A percentile compares a stretch with the other conserved stretches of the same genome.
phyloP scores from a whole-genome alignment of 2,113 vertebrate species.

The Brachionichthys hirsutus region DNA sequence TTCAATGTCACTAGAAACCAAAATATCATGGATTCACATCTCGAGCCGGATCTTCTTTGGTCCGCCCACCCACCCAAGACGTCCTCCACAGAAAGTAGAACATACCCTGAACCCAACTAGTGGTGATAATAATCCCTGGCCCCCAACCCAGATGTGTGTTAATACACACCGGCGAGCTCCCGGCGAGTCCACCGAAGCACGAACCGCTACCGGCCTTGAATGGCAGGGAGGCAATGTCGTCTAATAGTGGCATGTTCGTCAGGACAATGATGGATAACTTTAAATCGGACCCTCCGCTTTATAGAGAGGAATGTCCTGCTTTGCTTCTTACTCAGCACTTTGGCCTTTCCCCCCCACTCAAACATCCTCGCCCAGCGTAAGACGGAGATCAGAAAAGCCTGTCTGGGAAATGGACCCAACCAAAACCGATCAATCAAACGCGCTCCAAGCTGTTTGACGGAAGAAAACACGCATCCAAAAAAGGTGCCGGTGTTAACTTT shows the following conservation, averaged over 20 bases:
- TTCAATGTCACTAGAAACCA: too few relatives aligned
- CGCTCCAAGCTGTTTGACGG: constrained; percentile 54
- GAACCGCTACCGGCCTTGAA: constrained; percentile 63
- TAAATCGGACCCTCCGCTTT: constrained; percentile 74
- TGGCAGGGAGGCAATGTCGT: constrained; percentile 61
- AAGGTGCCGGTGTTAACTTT: background rate
- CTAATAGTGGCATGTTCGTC: constrained; percentile 75
- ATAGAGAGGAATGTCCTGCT: constrained; percentile 81
- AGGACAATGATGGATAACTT: constrained; percentile 83
- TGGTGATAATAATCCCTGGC: background rate
- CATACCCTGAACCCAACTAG: too few relatives aligned
- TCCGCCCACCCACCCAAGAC: too few relatives aligned
- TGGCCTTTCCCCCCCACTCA: constrained; percentile 54
- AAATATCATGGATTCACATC: too few relatives aligned
- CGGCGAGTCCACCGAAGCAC: constrained; percentile 71
- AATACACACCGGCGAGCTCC: constrained; percentile 28
- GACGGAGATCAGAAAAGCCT: constrained; percentile 78
- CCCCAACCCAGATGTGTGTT: background rate
- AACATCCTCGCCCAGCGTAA: constrained; percentile 69
- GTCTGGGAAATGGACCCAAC: constrained; percentile 78
- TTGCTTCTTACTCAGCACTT: constrained; percentile 82
- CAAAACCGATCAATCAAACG: constrained; percentile 79
- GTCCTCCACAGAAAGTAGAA: too few relatives aligned
- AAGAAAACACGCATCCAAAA: constrained; percentile 59
- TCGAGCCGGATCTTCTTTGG: too few relatives aligned